phyloP scores from a whole-genome alignment of 2,113 vertebrate genomes.

The Ondatra zibethicus region DNA sequence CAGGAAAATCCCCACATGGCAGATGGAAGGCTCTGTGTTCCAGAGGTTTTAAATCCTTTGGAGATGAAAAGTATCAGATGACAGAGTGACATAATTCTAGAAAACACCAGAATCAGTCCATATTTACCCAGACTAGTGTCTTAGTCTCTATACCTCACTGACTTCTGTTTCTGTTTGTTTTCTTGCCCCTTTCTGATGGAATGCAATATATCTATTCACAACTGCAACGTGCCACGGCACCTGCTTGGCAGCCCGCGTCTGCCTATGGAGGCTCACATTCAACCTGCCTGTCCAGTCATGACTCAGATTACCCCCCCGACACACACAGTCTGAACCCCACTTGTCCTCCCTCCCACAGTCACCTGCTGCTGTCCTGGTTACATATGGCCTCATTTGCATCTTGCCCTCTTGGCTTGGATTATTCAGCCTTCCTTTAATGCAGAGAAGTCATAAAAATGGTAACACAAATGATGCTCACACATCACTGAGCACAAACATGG shows the following conservation, averaged over 20 bases:
- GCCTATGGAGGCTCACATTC: fast-evolving
- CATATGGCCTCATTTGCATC: not conserved
- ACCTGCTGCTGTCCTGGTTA: fast-evolving
- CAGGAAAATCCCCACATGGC: not conserved
- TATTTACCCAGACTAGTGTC: not conserved
- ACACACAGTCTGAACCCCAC: fast-evolving
- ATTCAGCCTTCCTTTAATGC: not conserved
- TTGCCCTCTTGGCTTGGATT: not conserved
- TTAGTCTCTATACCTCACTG: not conserved
- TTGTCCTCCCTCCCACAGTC: fast-evolving
- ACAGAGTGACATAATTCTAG: not conserved
- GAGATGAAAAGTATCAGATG: not conserved
- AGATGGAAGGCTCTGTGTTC: not conserved
- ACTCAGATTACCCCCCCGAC: fast-evolving
- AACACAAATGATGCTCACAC: not conserved
- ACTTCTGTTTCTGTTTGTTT: not conserved
- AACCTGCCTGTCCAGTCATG: fast-evolving
- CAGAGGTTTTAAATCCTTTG: not conserved
- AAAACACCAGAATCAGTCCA: not conserved
- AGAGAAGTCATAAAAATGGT: not conserved
- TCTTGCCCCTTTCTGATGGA: not conserved
- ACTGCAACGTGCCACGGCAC: fast-evolving
- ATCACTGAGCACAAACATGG: not conserved
- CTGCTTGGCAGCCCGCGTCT: fast-evolving
- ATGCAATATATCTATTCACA: not conserved